Evolutionary conservation across 30 jellyfish, hydroid and myxozoan species (phyloP).

Genomic region (Chrysaora quinquecirrha): DNA sequence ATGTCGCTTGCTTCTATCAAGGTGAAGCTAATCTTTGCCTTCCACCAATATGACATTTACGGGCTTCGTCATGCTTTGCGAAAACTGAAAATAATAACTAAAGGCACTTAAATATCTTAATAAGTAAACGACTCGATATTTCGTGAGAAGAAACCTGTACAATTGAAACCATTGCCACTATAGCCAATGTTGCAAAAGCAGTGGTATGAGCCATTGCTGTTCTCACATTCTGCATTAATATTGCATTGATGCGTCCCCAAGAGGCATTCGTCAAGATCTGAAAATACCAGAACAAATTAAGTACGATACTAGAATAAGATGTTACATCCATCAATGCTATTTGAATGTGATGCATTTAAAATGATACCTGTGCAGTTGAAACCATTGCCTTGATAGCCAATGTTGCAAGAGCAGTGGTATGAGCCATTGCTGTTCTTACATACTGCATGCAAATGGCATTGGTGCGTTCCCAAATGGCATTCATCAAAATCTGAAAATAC

Average conservation of each 20-base stretch:
- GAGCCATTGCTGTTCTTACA: slow-evolving; percentile 42
- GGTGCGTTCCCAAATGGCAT: slow-evolving; percentile 23
- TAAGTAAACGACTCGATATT: no score
- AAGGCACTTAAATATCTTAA: no score
- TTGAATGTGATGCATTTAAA: neutral
- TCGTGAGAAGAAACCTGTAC: no score
- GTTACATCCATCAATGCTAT: neutral
- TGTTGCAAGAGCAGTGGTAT: slow-evolving; percentile 25
- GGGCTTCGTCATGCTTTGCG: no score
- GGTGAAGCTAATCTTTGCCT: no score
- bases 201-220: slow-evolving; percentile 36
- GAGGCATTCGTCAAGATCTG: slow-evolving; percentile 60
- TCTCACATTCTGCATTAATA: slow-evolving; percentile 27
- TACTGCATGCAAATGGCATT: slow-evolving; percentile 37
- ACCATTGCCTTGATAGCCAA: slow-evolving; percentile 59
- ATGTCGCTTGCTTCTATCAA: no score
- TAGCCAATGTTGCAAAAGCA: slow-evolving; percentile 41
- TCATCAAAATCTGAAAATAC: slow-evolving; percentile 58
- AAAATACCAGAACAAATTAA: neutral
- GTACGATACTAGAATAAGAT: neutral
- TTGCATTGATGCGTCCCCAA: slow-evolving; percentile 39
- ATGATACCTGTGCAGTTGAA: neutral
- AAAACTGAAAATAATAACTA: no score
- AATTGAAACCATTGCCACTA: slow-evolving; percentile 51
- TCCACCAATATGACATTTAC: no score